phyloP scores from a whole-genome alignment of 2,888 invertebrate genomes.

The Brachypterus glaber region DNA sequence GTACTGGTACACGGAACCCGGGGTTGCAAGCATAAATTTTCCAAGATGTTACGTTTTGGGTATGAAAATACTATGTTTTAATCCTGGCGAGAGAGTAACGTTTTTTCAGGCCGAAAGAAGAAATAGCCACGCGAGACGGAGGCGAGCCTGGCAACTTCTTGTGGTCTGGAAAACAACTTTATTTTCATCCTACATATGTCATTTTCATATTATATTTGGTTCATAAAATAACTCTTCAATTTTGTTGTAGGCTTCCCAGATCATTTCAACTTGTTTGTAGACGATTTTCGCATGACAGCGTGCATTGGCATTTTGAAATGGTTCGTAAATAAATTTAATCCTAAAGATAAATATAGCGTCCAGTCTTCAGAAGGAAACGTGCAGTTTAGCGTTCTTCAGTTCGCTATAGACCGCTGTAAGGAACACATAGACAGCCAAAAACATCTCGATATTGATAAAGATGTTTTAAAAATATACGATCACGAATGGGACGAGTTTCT shows the following conservation, averaged over 20 bases:
- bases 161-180: too few species aligned
- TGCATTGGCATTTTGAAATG: conserved; percentile 77
- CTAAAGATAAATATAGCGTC: conserved; percentile 45
- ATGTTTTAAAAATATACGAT: conserved; percentile 54
- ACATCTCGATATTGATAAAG: conserved; percentile 66
- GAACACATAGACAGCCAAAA: conserved; percentile 66
- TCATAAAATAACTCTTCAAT: background rate
- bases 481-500: conserved; percentile 87
- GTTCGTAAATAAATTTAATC: conserved; percentile 48
- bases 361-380: conserved; percentile 55
- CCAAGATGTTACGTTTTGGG: conserved; percentile 77
- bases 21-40: conserved; percentile 69
- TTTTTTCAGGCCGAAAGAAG: too few species aligned
- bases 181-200: too few species aligned
- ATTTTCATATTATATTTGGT: too few species aligned
- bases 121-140: too few species aligned
- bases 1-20: conserved; percentile 78
- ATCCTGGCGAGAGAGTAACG: too few species aligned
- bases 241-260: conserved; percentile 53
- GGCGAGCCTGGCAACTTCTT: too few species aligned
- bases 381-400: conserved; percentile 67
- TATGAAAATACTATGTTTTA: too few species aligned
- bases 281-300: conserved; percentile 83
- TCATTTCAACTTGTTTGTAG: conserved; percentile 72
- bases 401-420: conserved; percentile 68